These are phyloP conservation scores for Maniola hyperantus DNA, from an alignment of 2,888 invertebrate genomes.

Conservation along the genomic window DNA sequence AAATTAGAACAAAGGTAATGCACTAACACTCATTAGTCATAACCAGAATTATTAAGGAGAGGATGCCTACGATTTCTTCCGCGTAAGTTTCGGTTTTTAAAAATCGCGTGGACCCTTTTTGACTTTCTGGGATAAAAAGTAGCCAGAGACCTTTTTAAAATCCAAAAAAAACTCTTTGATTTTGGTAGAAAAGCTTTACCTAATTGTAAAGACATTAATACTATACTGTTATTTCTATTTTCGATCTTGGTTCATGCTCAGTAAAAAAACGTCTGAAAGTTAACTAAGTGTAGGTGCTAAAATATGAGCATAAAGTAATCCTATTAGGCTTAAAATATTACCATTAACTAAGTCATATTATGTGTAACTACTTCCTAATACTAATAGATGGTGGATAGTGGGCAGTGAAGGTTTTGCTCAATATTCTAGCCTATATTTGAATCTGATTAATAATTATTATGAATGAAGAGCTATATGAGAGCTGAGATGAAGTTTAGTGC, in stretches of 20 bases:
- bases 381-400: too few species aligned
- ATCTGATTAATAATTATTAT: neutral
- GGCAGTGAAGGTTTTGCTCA: neutral
- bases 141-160: too few species aligned
- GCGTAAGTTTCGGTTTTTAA: too few species aligned
- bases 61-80: too few species aligned
- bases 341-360: constrained; percentile 16
- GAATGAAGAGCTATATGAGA: neutral
- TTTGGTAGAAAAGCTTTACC: too few species aligned
- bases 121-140: too few species aligned
- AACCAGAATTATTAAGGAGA: too few species aligned
- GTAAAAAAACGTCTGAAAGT: constrained; percentile 3
- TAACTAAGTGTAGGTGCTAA: constrained; percentile 17
- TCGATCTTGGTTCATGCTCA: neutral
- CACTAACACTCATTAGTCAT: too few species aligned
- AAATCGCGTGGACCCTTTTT: too few species aligned
- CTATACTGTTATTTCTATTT: neutral
- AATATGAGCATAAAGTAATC: constrained; percentile 10
- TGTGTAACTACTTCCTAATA: constrained; percentile 16
- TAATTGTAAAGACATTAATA: too few species aligned
- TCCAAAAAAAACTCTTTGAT: too few species aligned
- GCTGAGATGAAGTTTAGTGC: neutral
- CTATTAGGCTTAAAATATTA: constrained; percentile 21
- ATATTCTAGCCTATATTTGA: neutral
- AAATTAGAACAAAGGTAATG: too few species aligned